These are phyloP conservation scores for Callospermophilus lateralis DNA, from an alignment of 2,113 vertebrate species.

Conservation along the genomic window DNA sequence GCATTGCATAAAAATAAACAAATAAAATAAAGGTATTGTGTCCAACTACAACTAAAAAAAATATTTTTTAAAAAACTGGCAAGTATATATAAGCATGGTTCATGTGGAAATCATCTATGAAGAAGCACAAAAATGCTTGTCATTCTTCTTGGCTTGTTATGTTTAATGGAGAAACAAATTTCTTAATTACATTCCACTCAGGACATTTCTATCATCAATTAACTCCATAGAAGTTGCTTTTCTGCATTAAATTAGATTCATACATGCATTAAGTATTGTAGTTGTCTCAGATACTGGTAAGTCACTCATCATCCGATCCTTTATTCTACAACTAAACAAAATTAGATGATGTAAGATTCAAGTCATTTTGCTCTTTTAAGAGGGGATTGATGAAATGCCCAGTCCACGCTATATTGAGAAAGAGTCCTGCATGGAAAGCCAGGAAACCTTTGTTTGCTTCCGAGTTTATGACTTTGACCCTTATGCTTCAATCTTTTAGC, in stretches of 20 bases:
- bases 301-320: conserved; percentile 21
- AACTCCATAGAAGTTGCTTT: neutral
- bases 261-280: neutral
- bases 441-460: neutral
- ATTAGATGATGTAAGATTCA: conserved; percentile 12
- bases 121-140: neutral
- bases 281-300: neutral
- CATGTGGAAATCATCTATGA: neutral
- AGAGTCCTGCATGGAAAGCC: neutral
- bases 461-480: neutral
- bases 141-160: neutral
- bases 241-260: conserved; percentile 14
- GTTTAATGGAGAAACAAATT: neutral
- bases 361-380: neutral
- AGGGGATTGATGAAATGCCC: neutral
- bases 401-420: neutral
- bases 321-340: neutral
- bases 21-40: no score
- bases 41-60: no score
- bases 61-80: neutral
- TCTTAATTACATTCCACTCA: neutral
- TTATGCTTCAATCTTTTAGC: neutral
- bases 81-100: neutral
- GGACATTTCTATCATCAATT: neutral
- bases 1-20: no score